Base-by-base conservation (phyloP, 2,113 vertebrate species). In the Zapus hudsonius region DNA sequence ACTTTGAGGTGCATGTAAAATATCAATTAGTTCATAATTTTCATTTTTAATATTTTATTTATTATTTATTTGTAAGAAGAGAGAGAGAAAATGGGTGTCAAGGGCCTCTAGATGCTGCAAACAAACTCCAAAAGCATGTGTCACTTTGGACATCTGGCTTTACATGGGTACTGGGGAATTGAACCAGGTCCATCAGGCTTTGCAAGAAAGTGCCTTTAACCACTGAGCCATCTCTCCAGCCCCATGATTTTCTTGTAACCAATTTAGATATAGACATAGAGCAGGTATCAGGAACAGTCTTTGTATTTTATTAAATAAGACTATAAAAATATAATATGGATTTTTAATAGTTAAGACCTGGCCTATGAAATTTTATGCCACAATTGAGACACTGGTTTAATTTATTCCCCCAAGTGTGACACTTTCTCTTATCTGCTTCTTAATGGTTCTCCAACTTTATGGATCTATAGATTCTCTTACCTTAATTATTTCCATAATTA, bases 401-500 rank as follows among this genome's bases (percentile, higher is more conserved):
- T 52, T 85, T 76, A 76, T 47, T 16, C 22, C 12, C 27, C 20
- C 67, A 70, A 85, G 84, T 2, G 64, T 75, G 33, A 29, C 16
- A 9, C 7, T 22, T 25, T 19, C 31, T 67, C 40, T 66, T 64
- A 55, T 47, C 55, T 15, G 52, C 57, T 64, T 82, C 36, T 27
- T 83, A 78, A 76, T 72, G 27, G 15, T 89, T 91, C 40, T 52
- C 79, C 38, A 88, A 36, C 73, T 67, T 87, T 72, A 52, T 80
- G 29, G 22, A 74, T 66, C 57, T 79, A 38, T 44, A 67, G 47
- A 55, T 78, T 69, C 38, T 80, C 15, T 80, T 81, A 55, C 17
- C 15, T 29, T 84, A 64, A 84, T 73, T 80, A 42, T 64, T 74
- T 67, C n/a, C 36, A 59, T 78, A 22, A 72, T 40, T 72, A 40